A percentile compares a stretch with the other conserved stretches of the same genome.
These are phyloP conservation scores for Gobiocypris rarus DNA, from an alignment of 2,113 vertebrate genomes.

Conservation along the genomic window DNA sequence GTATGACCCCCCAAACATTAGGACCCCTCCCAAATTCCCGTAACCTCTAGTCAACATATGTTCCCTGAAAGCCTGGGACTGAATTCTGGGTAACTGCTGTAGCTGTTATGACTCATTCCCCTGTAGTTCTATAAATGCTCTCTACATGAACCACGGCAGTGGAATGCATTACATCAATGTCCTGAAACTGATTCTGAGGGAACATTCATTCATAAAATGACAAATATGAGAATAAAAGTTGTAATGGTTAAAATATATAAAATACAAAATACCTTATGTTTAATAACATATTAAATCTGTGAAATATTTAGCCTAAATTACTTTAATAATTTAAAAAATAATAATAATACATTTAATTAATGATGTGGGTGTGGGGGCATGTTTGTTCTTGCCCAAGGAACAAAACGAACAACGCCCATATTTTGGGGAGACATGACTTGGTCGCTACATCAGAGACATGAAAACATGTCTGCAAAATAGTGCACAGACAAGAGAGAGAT, in stretches of 20 bases:
- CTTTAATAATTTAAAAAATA: background rate
- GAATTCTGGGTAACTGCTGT: conserved; percentile 54
- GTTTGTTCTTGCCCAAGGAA: too few relatives aligned
- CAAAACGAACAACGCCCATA: too few relatives aligned
- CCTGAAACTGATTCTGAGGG: conserved; percentile 27
- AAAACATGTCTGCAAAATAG: background rate
- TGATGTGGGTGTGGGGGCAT: background rate
- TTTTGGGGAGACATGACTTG: background rate
- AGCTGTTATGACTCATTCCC: conserved; percentile 68
- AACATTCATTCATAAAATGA: background rate
- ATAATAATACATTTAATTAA: background rate
- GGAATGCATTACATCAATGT: conserved; percentile 37
- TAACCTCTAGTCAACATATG: conserved; percentile 66
- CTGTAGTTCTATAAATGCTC: conserved; percentile 53
- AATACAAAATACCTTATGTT: background rate
- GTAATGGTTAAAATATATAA: background rate
- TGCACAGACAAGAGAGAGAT: background rate
- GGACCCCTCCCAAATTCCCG: conserved; percentile 34
- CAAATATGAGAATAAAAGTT: background rate
- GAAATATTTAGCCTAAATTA: background rate
- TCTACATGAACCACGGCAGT: conserved; percentile 31
- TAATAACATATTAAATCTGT: background rate
- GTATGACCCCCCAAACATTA: conserved; percentile 17
- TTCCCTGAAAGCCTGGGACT: conserved; percentile 66
- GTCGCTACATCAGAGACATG: background rate